Evolutionary conservation across 2,797 vertebrate species (phyloP).

Genomic region (Squalus acanthias): DNA sequence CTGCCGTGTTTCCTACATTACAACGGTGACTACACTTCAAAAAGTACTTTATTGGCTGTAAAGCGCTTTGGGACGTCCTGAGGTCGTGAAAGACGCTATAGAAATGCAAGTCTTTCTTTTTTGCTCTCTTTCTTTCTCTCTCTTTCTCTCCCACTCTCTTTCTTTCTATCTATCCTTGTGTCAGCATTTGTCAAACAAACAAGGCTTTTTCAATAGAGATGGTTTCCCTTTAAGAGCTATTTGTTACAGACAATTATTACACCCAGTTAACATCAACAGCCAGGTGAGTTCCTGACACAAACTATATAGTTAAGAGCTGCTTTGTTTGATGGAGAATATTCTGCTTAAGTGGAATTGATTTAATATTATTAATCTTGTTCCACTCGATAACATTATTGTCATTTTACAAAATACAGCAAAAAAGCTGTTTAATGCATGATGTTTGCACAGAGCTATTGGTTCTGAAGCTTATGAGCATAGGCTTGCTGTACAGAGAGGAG

Average conservation of each 20-base stretch:
- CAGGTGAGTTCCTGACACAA: background rate
- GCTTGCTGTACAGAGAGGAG: background rate
- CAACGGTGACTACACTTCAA: no score
- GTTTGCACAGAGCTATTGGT: background rate
- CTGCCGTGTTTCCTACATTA: background rate
- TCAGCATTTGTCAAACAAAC: background rate
- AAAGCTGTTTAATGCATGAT: background rate
- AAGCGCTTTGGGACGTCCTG: background rate
- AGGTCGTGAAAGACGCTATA: background rate
- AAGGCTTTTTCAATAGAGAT: background rate
- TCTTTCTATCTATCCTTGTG: background rate
- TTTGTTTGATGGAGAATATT: background rate
- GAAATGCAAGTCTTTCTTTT: background rate
- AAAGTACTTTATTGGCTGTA: background rate
- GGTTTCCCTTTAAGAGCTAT: background rate
- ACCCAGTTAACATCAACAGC: background rate
- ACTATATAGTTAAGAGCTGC: background rate
- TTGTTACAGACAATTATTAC: background rate
- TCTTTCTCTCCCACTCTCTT: background rate
- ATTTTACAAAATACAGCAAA: background rate
- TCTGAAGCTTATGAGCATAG: background rate
- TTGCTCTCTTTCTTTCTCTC: background rate
- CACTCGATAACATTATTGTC: slow-evolving; percentile 10
- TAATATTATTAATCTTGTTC: background rate
- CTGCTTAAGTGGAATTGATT: background rate